Evolutionary conservation across 2,888 invertebrate species (phyloP), one percentile per base, ranked within the genome.

Genomic region (Dicyrtomina minuta): DNA sequence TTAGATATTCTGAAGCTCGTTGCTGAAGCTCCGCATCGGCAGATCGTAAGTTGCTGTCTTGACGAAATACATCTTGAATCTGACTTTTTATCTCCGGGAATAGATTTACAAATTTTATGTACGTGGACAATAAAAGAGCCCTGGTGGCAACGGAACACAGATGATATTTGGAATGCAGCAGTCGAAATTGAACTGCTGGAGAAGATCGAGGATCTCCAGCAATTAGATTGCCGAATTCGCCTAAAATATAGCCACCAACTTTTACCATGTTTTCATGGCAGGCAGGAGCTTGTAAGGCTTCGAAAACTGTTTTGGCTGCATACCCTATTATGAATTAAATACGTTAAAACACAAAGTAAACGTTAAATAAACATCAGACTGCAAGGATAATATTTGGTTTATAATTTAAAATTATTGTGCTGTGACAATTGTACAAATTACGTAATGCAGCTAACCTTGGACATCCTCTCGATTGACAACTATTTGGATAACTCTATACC

Each of bases 261-360:
- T 99, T 99, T 1, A 99, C 98, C 99, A 99, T 99, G 83, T 99
- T 99, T 84, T 99, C 99, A 82, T 99, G 99, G 81, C 99, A 99
- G 27, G 99, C 98, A 22, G 98, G 97, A 41, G 97, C 97, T 85
- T 99, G 97, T 66, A 98, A 84, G 69, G 96, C 96, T 88, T 99
- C 99, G 85, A 99, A 99, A 26, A 98, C 98, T 66, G 98, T 99
- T 85, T 99, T 99, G 61, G 98, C 98, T 72, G 99, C 98, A 85
- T 99, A 99, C 22, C 96, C 76, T 74, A 39, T 20, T 13, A 46
- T 10, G 10, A n/a, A 33, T 12, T 8, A 24, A 8, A 53, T 20
- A 24, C 26, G 13, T 53, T 39, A 55, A 51, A 53, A 24, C 13
- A 59, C 24, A 60, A 13, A 33, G 15, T 22, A 55, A 44, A 66